Evolutionary conservation across 2,113 vertebrate species (phyloP).

Genomic region (Ancistrus triradiatus): DNA sequence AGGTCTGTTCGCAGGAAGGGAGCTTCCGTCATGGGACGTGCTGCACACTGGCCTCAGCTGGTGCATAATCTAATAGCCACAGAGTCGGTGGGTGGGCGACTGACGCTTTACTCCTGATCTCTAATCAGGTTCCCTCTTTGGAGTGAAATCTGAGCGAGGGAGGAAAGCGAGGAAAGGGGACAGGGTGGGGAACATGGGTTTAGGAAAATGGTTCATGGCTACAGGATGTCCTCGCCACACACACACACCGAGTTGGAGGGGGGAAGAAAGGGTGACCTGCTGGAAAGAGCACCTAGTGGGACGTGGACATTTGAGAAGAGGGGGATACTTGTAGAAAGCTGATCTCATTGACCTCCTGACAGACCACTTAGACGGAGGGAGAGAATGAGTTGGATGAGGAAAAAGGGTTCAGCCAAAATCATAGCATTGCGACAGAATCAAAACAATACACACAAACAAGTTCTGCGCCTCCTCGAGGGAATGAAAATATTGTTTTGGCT

Average conservation of each 20-base stretch:
- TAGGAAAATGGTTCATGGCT: constrained; percentile 16
- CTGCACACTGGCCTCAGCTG: constrained; percentile 31
- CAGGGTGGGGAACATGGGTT: constrained; percentile 11
- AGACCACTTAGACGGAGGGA: constrained; percentile 6
- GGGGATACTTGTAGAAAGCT: constrained; percentile 4
- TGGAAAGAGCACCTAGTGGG: constrained; percentile 11
- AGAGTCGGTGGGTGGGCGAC: constrained; percentile 13
- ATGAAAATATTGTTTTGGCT: background rate
- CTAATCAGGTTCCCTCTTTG: constrained; percentile 26
- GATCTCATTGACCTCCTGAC: constrained; percentile 21
- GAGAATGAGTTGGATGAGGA: background rate
- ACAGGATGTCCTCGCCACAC: constrained; percentile 27
- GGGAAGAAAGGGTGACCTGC: constrained; percentile 4
- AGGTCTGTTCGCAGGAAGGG: constrained; percentile 21
- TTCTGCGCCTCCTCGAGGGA: background rate
- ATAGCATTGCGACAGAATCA: background rate
- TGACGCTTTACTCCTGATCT: constrained; percentile 23
- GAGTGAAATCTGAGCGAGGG: constrained; percentile 6
- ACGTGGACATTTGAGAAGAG: constrained; percentile 27
- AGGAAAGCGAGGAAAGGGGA: background rate
- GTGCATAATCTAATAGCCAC: constrained; percentile 27
- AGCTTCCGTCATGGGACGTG: constrained; percentile 37
- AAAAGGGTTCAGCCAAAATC: background rate
- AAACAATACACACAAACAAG: too few species aligned
- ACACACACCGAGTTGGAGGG: background rate